Conservation (phyloP, 2,888 invertebrate genomes). For the Notodonta dromedarius region DNA sequence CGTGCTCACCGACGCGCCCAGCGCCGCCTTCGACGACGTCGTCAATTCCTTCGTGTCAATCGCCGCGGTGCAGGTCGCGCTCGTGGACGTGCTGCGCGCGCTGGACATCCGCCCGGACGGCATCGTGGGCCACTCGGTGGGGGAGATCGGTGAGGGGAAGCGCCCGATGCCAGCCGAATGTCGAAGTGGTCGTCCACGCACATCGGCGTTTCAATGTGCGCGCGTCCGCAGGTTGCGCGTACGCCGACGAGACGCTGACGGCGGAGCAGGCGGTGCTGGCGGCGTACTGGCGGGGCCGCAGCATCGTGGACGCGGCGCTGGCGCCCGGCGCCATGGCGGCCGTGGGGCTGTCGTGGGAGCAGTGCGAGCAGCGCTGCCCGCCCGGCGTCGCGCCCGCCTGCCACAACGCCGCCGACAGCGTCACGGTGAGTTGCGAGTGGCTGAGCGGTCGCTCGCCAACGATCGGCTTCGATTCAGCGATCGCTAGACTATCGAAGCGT, state of each 20-base stretch:
- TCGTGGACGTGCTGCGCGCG: slow-evolving; percentile 93
- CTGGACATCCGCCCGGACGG: slow-evolving; percentile 95
- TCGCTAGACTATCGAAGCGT: not conserved
- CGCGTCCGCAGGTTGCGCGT: slow-evolving; percentile 90
- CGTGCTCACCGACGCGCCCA: slow-evolving; percentile 90
- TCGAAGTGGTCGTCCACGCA: not conserved
- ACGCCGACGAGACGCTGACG: slow-evolving; percentile 97
- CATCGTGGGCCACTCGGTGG: slow-evolving; percentile 98
- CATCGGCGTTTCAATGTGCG: not conserved
- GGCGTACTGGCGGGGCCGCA: slow-evolving; percentile 96
- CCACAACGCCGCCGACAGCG: slow-evolving; percentile 97
- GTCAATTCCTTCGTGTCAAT: slow-evolving; percentile 96
- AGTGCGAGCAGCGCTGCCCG: slow-evolving; percentile 89
- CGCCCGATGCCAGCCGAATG: not conserved
- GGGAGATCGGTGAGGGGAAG: slow-evolving; percentile 87
- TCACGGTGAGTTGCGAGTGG: slow-evolving; percentile 85
- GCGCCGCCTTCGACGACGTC: slow-evolving; percentile 92
- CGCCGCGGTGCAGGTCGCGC: slow-evolving; percentile 97
- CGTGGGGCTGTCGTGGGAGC: slow-evolving; percentile 95
- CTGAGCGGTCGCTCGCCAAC: not conserved
- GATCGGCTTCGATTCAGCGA: not conserved
- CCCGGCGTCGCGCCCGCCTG: slow-evolving; percentile 94
- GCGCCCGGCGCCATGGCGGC: slow-evolving; percentile 95
- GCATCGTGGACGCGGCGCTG: slow-evolving; percentile 90
- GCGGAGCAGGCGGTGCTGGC: slow-evolving; percentile 97